Base-by-base conservation (phyloP, 2,888 invertebrate genomes). In the Allygus modestus region DNA sequence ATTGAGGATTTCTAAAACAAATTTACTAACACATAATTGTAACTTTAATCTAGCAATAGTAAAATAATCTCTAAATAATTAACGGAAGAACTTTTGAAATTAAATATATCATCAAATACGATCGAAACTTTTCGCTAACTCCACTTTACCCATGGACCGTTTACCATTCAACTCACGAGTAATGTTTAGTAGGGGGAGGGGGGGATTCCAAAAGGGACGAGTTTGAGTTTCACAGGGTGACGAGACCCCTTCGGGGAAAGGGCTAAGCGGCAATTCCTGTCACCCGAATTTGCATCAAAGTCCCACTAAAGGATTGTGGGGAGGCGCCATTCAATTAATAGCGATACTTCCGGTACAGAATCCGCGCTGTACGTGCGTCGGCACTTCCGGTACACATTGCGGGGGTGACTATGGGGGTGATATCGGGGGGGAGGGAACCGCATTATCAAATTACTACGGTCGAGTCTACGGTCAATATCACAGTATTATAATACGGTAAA, bases 201-300 rank as follows among this genome's bases (percentile, higher is more conserved):
- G 9, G 2, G 12, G 11, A 37, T 11, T 37, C 37, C 37, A 37
- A 37, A 37, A 37, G 65, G 65, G 65, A 23, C 31, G 65, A 65
- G 31, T 65, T 58, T 65, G 31, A 65, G 65, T 65, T 65, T 65
- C 54, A 54, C 51, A 15, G 51, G 15, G 15, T 65, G 65, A 65
- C 15, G 54, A 20, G 54, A 11, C 5, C 11, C 54, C 54, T 15
- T 15, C 23, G 28, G 65, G 65, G 28, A 65, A 65, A 65, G 65
- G 65, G 65, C 28, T 65, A 31, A 65, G 31, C 65, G 65, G 65
- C 65, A 65, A 65, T 65, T 65, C 65, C 65, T 65, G 65, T 65
- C 65, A 28, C 65, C 31, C 11, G 17, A 65, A 65, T 65, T 65
- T 65, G 65, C 65, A 65, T 65, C 65, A 65, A 65, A 65, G 65